Evolutionary conservation across 1,140 invertebrate genomes (phyloP).

Genomic region (Drosophila melanica): DNA sequence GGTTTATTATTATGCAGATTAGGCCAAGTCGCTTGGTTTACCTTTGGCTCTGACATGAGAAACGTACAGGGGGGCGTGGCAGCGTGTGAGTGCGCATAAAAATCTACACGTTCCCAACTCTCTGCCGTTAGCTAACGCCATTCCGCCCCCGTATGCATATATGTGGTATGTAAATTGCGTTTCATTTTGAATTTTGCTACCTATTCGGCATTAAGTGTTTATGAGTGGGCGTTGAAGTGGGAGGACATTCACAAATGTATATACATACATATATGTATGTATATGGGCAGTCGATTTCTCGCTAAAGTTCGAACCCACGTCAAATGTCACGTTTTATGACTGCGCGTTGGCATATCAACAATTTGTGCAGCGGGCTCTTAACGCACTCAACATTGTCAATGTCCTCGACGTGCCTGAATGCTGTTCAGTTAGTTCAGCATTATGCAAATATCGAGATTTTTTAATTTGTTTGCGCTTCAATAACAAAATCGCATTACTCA

Average conservation of each 20-base stretch:
- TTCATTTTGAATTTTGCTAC: conserved; percentile 70
- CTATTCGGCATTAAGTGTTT: conserved; percentile 40
- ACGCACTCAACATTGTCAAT: conserved; percentile 5
- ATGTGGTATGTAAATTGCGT: conserved; percentile 62
- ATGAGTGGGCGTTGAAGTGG: background rate
- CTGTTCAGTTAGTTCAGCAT: conserved; percentile 47
- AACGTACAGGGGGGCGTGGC: conserved; percentile 3
- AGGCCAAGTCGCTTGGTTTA: conserved; percentile 63
- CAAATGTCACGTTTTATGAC: conserved; percentile 79
- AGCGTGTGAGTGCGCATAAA: conserved; percentile 61
- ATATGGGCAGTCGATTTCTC: conserved; percentile 61
- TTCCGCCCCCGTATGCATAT: conserved; percentile 7
- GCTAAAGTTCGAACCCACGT: conserved; percentile 63
- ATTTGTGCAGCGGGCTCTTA: conserved; percentile 32
- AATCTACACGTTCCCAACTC: conserved; percentile 39
- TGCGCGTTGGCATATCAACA: conserved; percentile 69
- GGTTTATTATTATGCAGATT: conserved; percentile 82
- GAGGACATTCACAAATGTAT: conserved; percentile 7
- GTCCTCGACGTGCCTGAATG: conserved; percentile 16
- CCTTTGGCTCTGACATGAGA: conserved; percentile 47
- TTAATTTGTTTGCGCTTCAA: conserved; percentile 58
- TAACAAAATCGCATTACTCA: conserved; percentile 43
- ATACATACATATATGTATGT: conserved; percentile 28
- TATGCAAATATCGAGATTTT: conserved; percentile 68
- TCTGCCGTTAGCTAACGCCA: background rate